Evolutionary conservation across 2,888 invertebrate genomes (phyloP), one percentile per base, ranked within the genome.

Genomic region (Diarsia dahlii): DNA sequence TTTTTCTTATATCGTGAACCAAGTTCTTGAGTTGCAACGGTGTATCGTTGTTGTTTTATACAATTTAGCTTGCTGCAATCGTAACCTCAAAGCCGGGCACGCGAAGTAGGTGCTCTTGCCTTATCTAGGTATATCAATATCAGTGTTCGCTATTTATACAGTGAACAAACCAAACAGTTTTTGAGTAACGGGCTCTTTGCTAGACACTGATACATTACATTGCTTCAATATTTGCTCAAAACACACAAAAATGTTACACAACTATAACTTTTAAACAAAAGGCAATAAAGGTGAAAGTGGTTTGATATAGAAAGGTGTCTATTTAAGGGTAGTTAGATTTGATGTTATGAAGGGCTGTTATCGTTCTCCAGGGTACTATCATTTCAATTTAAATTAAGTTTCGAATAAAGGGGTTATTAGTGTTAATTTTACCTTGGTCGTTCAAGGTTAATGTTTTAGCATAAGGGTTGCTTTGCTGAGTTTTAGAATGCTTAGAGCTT

Each of bases 381-480:
- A 78, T 74, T 83, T 84, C 65, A 78, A 82, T 74, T 85, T 69
- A 71, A 78, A 81, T 71, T 71, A 84, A 76, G 82, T 84, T 81
- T 71, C 15, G 45, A 68, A 66, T 81, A 69, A 81, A 76, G 70
- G 60, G 85, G 71, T 6, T 75, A 28, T 63, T 54, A 67, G 48
- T 48, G 52, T 45, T 66, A 56, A 18, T 84, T 84, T 73, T 46
- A 58, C 15, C 79, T 63, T 0, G 69, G n/a, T 64, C 54, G 60
- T 75, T 81, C 76, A 81, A 81, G 69, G 81, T 84, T 80, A 69
- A 80, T 79, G 72, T 50, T 63, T 60, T 50, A 60, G 28, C 67
- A 50, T 67, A 60, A 64, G 46, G 63, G 34, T 65, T 62, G 34
- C 20, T 15, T 13, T 2, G 52, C 52, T 48, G 46, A 63, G 20